These are phyloP conservation scores for Drosophila longiperda DNA, from an alignment of 2,888 invertebrate genomes.

Conservation along the genomic window DNA sequence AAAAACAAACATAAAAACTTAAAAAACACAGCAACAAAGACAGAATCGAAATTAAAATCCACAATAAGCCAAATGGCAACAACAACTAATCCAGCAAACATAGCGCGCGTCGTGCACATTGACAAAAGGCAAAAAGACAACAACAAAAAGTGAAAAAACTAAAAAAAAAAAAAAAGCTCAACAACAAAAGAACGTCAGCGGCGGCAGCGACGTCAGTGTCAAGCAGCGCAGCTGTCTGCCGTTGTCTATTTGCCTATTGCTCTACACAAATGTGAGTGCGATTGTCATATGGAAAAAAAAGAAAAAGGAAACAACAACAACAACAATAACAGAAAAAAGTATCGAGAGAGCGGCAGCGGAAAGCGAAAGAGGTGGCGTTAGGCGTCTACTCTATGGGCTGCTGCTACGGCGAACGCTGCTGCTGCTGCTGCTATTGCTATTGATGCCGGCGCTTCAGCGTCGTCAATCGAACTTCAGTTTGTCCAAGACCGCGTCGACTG, in stretches of 20 bases:
- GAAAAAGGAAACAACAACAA: neutral
- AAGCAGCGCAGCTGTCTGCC: constrained; percentile 59
- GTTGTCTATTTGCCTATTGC: constrained; percentile 53
- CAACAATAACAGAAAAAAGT: neutral
- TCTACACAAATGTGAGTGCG: constrained; percentile 22
- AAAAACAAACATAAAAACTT: constrained; percentile 9
- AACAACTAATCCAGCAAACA: constrained; percentile 53
- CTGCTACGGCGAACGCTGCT: neutral
- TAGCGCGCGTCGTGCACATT: constrained; percentile 51
- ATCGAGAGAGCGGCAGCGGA: constrained; percentile 12
- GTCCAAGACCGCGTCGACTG: constrained; percentile 78
- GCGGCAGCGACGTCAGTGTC: constrained; percentile 51
- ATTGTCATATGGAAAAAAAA: constrained; percentile 45
- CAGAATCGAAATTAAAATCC: constrained; percentile 55
- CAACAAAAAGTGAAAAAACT: constrained; percentile 14
- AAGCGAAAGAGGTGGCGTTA: constrained; percentile 19
- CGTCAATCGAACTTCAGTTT: constrained; percentile 77
- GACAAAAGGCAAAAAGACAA: constrained; percentile 38
- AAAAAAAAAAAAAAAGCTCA: constrained; percentile 36
- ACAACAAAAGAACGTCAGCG: constrained; percentile 53
- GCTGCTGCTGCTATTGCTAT: constrained; percentile 1
- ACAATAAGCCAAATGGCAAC: constrained; percentile 56
- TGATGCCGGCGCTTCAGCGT: constrained; percentile 34
- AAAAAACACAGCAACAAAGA: constrained; percentile 1
- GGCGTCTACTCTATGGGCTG: constrained; percentile 13